Percentiles rank a stretch among this genome's conserved stretches.
Evolutionary conservation across 2,888 invertebrate species (phyloP).

Genomic region (Sussaba pulchella): DNA sequence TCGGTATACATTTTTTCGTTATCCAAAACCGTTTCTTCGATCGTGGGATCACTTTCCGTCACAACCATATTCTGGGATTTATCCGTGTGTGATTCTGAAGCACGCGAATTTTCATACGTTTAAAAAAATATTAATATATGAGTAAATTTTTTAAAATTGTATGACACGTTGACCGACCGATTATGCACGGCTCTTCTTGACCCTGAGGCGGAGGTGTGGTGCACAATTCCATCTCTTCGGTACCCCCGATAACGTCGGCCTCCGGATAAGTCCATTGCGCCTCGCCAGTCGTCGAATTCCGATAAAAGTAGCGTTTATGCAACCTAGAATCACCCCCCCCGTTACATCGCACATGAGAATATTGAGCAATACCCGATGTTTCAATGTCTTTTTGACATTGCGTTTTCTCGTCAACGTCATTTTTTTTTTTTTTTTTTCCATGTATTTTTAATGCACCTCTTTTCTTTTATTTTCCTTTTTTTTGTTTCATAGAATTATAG

Average conservation of each 20-base stretch:
- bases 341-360: constrained; percentile 69
- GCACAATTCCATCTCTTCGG: constrained; percentile 87
- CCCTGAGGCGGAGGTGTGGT: constrained; percentile 86
- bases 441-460: too few relatives aligned
- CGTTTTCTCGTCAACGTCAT: constrained; percentile 56
- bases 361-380: constrained; percentile 59
- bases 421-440: constrained; percentile 67
- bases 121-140: too few relatives aligned
- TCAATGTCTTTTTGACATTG: constrained; percentile 62
- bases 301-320: constrained; percentile 89
- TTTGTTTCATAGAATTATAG: constrained; percentile 62
- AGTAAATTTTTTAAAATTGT: too few relatives aligned
- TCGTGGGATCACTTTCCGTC: constrained; percentile 27
- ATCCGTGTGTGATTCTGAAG: constrained; percentile 52
- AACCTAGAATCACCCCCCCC: constrained; percentile 85
- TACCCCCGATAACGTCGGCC: constrained; percentile 84
- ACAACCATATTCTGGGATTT: constrained; percentile 47
- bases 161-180: constrained; percentile 69
- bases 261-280: constrained; percentile 89
- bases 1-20: constrained; percentile 26
- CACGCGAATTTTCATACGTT: background rate
- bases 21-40: constrained; percentile 34
- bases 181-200: constrained; percentile 76
- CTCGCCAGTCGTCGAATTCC: constrained; percentile 86
- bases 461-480: constrained; percentile 65